phyloP scores from a whole-genome alignment of 2,888 invertebrate genomes.

The Capitulum mitella region DNA sequence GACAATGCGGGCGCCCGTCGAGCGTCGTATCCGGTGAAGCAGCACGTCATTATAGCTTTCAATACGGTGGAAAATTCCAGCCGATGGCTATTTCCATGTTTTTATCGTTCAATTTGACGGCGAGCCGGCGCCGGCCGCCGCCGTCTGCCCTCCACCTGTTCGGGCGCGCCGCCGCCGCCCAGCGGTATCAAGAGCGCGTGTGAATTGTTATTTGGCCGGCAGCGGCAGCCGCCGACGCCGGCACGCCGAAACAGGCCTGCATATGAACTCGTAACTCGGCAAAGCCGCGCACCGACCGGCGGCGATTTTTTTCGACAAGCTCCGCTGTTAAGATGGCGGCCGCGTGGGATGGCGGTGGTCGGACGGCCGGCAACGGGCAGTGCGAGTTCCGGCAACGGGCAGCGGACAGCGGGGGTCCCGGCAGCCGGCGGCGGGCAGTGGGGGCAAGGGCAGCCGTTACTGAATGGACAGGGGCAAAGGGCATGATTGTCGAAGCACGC shows the following conservation, averaged over 20 bases:
- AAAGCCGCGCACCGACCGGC: background rate
- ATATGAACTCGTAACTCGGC: slow-evolving; percentile 14
- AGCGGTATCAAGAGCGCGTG: background rate
- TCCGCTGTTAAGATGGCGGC: background rate
- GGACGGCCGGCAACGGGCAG: no score
- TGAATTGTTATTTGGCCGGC: slow-evolving; percentile 1
- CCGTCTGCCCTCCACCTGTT: slow-evolving; percentile 3
- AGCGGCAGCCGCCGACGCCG: background rate
- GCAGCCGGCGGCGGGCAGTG: no score
- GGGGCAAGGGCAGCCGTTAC: no score
- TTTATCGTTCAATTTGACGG: slow-evolving; percentile 22
- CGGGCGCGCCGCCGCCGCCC: background rate
- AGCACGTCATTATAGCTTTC: slow-evolving; percentile 15
- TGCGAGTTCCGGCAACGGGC: no score
- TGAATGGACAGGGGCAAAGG: no score
- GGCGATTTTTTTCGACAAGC: slow-evolving; percentile 3
- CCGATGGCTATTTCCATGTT: slow-evolving; percentile 15
- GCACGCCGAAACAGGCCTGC: background rate
- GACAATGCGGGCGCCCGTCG: background rate
- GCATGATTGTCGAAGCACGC: no score
- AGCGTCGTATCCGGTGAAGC: background rate
- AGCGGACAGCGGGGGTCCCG: no score
- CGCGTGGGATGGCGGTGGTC: background rate
- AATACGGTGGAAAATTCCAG: slow-evolving; percentile 5
- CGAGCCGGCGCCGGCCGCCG: background rate